Evolutionary conservation across 2,113 vertebrate genomes (phyloP).

Genomic region (Apaloderma vittatum): DNA sequence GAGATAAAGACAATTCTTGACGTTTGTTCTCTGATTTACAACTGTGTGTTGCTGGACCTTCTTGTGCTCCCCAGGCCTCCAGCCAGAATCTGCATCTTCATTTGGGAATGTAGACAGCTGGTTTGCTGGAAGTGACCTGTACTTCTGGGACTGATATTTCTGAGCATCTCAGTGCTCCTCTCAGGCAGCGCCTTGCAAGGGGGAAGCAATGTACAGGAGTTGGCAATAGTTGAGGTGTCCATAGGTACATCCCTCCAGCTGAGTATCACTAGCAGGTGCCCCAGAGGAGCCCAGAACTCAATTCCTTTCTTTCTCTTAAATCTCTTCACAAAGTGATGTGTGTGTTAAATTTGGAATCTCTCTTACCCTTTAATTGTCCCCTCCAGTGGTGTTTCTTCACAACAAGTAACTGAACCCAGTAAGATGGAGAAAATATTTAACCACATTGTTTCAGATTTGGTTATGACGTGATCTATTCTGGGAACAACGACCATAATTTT

Average conservation of each 20-base stretch:
- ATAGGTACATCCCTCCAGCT: not conserved
- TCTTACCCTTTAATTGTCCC: not conserved
- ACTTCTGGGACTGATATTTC: not conserved
- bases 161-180: not conserved
- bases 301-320: not conserved
- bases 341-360: not conserved
- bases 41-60: not conserved
- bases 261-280: rapidly evolving
- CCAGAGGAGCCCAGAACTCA: not conserved
- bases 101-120: not conserved
- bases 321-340: not conserved
- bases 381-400: not conserved
- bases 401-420: not conserved
- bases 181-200: not conserved
- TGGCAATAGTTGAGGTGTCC: not conserved
- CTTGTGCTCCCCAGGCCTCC: not conserved
- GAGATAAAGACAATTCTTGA: not conserved
- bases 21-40: not conserved
- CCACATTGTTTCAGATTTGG: not conserved
- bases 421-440: not conserved
- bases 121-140: not conserved
- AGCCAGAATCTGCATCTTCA: not conserved
- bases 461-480: not conserved
- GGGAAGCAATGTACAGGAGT: not conserved
- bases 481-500: not conserved